Evolutionary conservation across 2,888 invertebrate species (phyloP), one percentile per base, ranked within the genome.

Genomic region (Rhodophaea formosa): DNA sequence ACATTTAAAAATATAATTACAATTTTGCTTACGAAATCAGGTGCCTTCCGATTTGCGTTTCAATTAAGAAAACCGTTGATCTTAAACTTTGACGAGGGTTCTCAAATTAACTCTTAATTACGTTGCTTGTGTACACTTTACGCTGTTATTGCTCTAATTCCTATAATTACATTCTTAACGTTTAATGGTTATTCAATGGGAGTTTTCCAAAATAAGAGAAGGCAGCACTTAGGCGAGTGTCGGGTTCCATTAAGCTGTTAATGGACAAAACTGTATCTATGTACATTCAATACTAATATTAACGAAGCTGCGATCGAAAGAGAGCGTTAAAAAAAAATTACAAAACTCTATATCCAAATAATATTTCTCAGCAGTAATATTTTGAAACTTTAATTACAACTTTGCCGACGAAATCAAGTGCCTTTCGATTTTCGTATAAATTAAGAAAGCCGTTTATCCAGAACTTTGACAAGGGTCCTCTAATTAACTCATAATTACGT

Each of bases 11-110:
- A 49, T 49, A 8, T 49, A 49, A 32, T 49, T 32, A 32, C 32
- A 49, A 49, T 6, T 49, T 49, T 32, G 15, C 32, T 8, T 1
- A 8, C 14, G 10, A 30, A 47, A 47, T 29, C 32, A 15, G 15
- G 15, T 23, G 32, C 49, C 49, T 49, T 49, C 32, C 49, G 32
- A 23, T 49, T 14, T 49, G 15, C 49, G 15, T 32, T 2, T 32
- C 32, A 49, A 49, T 49, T 49, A 49, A 49, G 32, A 49, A 32
- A 49, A 49, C 32, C 29, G 14, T 15, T 32, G 49, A 32, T 29
- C 49, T 32, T 0, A 32, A 32, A 32, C 32, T 49, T 32, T 49
- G 49, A 49, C 49, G 49, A 49, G 49, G 49, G 49, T 49, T 49
- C 30, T 5, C 14, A 32, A 49, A 49, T 49, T 49, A 49, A 32